Percentiles rank a stretch among this genome's conserved stretches.
These are phyloP conservation scores for Cepaea hortensis DNA, from an alignment of 2,888 invertebrate species.

Conservation along the genomic window DNA sequence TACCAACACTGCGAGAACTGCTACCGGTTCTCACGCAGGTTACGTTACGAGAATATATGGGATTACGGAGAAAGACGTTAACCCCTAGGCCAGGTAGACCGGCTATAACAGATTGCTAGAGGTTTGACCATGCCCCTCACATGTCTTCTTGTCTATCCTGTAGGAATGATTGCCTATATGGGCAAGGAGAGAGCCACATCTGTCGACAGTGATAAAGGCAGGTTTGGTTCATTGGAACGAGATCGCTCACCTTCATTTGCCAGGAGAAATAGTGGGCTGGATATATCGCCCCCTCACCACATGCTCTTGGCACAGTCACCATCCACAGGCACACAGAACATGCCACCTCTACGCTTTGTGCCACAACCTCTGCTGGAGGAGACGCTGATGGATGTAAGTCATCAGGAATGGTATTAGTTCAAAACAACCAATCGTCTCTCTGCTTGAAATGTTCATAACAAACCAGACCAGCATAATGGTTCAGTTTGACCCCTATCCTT, in stretches of 20 bases:
- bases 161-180: slow-evolving; percentile 20
- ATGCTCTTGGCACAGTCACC: slow-evolving; percentile 57
- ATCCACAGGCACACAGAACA: slow-evolving; percentile 65
- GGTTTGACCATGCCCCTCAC: too few species aligned
- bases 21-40: too few species aligned
- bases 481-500: too few species aligned
- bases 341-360: slow-evolving; percentile 83
- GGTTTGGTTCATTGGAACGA: slow-evolving; percentile 53
- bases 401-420: too few species aligned
- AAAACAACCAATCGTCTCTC: too few species aligned
- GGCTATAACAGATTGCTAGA: too few species aligned
- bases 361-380: slow-evolving; percentile 96
- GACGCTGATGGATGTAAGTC: slow-evolving; percentile 88
- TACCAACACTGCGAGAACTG: too few species aligned
- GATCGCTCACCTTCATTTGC: slow-evolving; percentile 58
- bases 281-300: slow-evolving; percentile 64
- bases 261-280: slow-evolving; percentile 56
- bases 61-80: too few species aligned
- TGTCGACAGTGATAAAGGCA: slow-evolving; percentile 58
- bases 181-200: slow-evolving; percentile 57
- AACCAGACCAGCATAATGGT: too few species aligned
- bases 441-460: too few species aligned
- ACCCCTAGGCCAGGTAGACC: too few species aligned
- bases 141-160: not conserved
- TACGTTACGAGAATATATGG: too few species aligned